Evolutionary conservation across 2,888 invertebrate genomes (phyloP), one percentile per base, ranked within the genome.

Genomic region (Sympetrum striolatum): DNA sequence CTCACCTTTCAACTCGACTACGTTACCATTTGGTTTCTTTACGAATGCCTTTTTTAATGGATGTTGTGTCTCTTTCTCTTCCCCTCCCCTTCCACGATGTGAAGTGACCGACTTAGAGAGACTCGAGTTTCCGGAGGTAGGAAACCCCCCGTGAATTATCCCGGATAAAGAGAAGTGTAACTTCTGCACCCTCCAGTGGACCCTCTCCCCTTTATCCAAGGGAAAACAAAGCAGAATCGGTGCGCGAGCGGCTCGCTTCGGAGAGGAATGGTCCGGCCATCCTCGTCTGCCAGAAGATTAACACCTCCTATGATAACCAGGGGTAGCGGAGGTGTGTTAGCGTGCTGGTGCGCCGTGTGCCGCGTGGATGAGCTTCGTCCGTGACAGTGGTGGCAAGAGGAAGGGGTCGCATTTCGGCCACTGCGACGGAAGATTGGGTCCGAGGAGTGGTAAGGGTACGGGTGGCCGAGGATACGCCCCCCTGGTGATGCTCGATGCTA

Each of bases 401-500:
- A 80, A 90, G 80, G 90, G 81, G 58, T 48, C 79, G 90, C 35
- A 82, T 39, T 80, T 80, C 39, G 73, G 90, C 79, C 79, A 81
- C 39, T 81, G 25, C 53, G 31, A 81, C 12, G 48, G 80, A 37
- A 35, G 37, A 53, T 80, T 25, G n/a, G 39, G 86, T 5, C 1
- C 64, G 31, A 64, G 39, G 64, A 37, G 80, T 53, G 60, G 80
- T 12, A 80, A 60, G 25, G 81, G 81, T 64, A 48, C 81, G 39
- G 90, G 81, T 60, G 81, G 90, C 90, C 90, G 90, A 81, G 81
- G 64, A 81, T 86, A 90, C 60, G 81, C 90, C 90, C 92, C 92
- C 92, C 91, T 92, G 92, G 90, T 91, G 92, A 91, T 92, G 91
- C 90, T 92, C 90, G 91, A 91, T 91, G 92, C 91, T 91, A 92